Evolutionary conservation across 2,797 vertebrate genomes (phyloP).

Genomic region (Neosalanx taihuensis): DNA sequence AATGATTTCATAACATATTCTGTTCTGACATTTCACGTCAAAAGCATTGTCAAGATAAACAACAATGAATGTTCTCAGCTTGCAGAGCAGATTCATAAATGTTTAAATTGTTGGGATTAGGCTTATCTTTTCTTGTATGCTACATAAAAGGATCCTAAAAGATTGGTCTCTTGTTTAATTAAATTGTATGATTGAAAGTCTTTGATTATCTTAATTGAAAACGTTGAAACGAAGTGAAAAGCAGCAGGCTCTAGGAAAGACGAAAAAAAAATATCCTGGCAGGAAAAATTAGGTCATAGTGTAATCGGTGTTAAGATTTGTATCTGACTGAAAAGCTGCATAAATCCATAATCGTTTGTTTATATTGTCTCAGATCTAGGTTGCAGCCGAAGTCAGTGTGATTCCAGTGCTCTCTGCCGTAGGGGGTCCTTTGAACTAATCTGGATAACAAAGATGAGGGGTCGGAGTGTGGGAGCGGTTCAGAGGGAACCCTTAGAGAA

Average conservation of each 20-base stretch:
- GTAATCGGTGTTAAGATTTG: constrained; percentile 19
- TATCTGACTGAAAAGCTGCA: constrained; percentile 19
- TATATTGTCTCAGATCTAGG: constrained; percentile 10
- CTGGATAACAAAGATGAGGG: too few species aligned
- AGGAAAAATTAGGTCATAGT: constrained; percentile 30
- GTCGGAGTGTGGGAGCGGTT: too few species aligned
- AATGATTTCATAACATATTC: background rate
- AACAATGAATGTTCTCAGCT: background rate
- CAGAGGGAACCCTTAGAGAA: too few species aligned
- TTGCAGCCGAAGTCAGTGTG: background rate
- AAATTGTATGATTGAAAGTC: constrained; percentile 28
- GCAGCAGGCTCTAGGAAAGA: background rate
- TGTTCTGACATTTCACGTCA: background rate
- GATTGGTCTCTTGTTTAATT: constrained; percentile 38
- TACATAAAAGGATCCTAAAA: background rate
- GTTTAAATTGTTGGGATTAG: background rate
- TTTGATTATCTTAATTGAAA: constrained; percentile 34
- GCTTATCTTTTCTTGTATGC: background rate
- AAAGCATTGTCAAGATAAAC: background rate
- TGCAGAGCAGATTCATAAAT: background rate
- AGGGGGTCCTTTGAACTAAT: too few species aligned
- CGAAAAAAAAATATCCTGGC: background rate
- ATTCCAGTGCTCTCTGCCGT: too few species aligned
- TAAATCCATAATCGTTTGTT: constrained; percentile 19
- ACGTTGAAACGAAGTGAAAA: constrained; percentile 9